A percentile compares a stretch with the other conserved stretches of the same genome.
These are phyloP conservation scores for Egretta garzetta DNA, from an alignment of 2,113 vertebrate genomes.

Conservation along the genomic window DNA sequence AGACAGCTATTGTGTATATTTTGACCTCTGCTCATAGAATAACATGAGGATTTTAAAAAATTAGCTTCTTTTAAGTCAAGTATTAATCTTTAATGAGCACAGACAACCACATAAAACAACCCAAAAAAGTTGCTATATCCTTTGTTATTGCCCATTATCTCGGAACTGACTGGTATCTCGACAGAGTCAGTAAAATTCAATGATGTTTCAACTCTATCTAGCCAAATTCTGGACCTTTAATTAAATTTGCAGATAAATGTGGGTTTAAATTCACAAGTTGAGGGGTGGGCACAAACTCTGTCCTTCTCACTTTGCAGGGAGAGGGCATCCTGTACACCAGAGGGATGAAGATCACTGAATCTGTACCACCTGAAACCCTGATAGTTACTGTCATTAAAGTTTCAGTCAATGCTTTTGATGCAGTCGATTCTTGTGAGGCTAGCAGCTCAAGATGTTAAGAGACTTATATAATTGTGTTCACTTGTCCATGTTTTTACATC, in stretches of 20 bases:
- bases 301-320: background rate
- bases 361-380: background rate
- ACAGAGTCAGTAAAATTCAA: background rate
- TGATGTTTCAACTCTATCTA: background rate
- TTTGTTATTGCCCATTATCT: background rate
- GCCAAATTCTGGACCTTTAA: background rate
- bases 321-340: background rate
- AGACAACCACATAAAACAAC: background rate
- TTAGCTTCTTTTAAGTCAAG: background rate
- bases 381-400: background rate
- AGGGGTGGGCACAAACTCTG: fast-evolving
- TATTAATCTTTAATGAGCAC: background rate
- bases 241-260: background rate
- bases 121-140: background rate
- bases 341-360: too few relatives aligned
- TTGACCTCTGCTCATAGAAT: background rate
- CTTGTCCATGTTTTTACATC: background rate
- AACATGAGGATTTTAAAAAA: background rate
- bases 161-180: background rate
- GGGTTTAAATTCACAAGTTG: background rate
- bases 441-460: background rate
- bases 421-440: background rate
- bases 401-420: background rate
- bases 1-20: background rate
- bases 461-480: too few relatives aligned